These are phyloP conservation scores for Todiramphus chloris DNA, from an alignment of 2,113 vertebrate species.

Conservation along the genomic window DNA sequence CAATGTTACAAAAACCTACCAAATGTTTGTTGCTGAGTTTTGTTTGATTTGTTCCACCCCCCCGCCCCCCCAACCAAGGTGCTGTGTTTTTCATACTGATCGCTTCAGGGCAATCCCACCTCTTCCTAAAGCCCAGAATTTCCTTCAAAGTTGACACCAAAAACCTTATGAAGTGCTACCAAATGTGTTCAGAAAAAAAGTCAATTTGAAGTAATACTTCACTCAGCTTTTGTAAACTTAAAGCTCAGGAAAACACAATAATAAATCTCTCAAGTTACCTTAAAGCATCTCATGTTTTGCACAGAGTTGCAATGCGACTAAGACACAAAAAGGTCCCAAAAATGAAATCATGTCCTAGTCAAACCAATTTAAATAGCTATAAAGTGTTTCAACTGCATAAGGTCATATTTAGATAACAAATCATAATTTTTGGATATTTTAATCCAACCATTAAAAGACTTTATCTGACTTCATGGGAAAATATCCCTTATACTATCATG, in stretches of 20 bases:
- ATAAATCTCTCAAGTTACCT: neutral
- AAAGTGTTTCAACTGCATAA: neutral
- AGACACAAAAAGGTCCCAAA: neutral
- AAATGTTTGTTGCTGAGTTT: neutral
- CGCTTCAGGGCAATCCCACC: fast-evolving
- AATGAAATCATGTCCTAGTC: neutral
- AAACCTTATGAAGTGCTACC: neutral
- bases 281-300: neutral
- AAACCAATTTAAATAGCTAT: neutral
- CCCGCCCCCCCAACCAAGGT: neutral
- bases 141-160: neutral
- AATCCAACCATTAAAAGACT: neutral
- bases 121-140: neutral
- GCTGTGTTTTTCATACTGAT: neutral
- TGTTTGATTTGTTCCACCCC: neutral
- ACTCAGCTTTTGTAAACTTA: neutral
- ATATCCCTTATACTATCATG: neutral
- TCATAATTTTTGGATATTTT: neutral
- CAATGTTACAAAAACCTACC: neutral
- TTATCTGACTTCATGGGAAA: neutral
- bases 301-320: neutral
- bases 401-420: neutral
- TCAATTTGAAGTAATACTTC: neutral
- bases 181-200: neutral
- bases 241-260: neutral